phyloP scores from a whole-genome alignment of 2,113 vertebrate species.

The Heterotilapia buettikoferi region DNA sequence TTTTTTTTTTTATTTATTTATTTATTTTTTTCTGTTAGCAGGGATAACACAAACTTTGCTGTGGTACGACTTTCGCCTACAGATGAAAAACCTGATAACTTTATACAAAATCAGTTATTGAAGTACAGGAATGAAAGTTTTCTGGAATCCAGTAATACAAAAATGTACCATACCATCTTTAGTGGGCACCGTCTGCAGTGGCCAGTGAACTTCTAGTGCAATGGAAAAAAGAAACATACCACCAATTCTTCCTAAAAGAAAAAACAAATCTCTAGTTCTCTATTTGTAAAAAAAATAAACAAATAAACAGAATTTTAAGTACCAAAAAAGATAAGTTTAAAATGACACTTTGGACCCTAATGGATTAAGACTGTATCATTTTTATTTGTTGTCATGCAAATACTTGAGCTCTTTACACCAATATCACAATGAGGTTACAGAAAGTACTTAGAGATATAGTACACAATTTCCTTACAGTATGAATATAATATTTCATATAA shows the following conservation, averaged over 20 bases:
- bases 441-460: background rate
- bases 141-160: background rate
- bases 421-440: background rate
- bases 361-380: background rate
- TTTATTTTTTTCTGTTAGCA: background rate
- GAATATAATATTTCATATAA: background rate
- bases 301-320: rapidly evolving
- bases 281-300: background rate
- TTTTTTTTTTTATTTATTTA: no score
- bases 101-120: background rate
- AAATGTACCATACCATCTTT: background rate
- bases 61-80: rapidly evolving
- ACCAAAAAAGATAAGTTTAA: background rate
- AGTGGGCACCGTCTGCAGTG: background rate
- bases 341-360: background rate
- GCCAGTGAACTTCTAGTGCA: background rate
- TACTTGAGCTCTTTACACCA: background rate
- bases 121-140: background rate
- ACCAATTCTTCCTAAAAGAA: background rate
- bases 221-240: background rate
- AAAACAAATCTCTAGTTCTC: background rate
- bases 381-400: background rate
- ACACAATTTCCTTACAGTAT: background rate
- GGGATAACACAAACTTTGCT: background rate
- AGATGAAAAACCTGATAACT: background rate